Evolutionary conservation across 2,113 vertebrate species (phyloP).

Genomic region (Prolemur simus): DNA sequence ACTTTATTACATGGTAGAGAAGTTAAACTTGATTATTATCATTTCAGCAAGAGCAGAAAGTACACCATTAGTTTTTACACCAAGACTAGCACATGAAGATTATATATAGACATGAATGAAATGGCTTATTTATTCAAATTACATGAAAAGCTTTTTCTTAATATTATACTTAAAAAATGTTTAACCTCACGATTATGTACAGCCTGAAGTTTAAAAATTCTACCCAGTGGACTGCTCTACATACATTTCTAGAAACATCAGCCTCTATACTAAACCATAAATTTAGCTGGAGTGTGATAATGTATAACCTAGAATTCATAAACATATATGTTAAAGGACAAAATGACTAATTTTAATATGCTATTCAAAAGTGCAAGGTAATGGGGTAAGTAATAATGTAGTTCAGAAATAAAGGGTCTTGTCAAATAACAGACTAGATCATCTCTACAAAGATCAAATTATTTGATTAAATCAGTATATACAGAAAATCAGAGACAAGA

Average conservation of each 20-base stretch:
- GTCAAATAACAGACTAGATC: background rate
- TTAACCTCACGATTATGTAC: background rate
- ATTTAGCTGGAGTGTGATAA: background rate
- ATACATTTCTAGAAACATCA: background rate
- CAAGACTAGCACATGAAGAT: background rate
- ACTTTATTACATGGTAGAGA: background rate
- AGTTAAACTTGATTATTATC: background rate
- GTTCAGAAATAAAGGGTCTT: background rate
- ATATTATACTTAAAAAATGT: background rate
- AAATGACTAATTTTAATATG: constrained; percentile 9
- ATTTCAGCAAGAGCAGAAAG: constrained; percentile 12
- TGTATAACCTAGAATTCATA: background rate
- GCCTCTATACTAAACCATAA: background rate
- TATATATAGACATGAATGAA: background rate
- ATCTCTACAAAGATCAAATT: background rate
- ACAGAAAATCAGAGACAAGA: background rate
- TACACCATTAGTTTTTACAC: background rate
- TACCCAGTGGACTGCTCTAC: background rate
- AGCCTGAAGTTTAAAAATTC: background rate
- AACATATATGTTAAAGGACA: background rate
- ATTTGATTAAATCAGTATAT: background rate
- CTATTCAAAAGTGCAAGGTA: background rate
- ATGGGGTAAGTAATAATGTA: background rate
- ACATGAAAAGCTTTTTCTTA: background rate
- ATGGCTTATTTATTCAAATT: background rate